Base-by-base conservation (phyloP, 2,888 invertebrate species). In the Dascillus cervinus region DNA sequence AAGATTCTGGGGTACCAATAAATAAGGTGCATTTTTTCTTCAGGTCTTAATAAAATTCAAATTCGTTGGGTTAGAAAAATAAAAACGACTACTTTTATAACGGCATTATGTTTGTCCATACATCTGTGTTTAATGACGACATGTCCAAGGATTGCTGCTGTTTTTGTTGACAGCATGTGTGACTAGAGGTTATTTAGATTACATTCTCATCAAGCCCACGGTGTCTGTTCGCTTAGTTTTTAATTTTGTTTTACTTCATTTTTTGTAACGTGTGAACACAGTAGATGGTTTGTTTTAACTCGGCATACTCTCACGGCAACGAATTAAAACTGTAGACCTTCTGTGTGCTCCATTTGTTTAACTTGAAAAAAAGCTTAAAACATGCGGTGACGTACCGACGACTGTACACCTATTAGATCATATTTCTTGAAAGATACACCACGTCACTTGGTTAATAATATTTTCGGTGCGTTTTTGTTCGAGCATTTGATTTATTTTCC, bases 241-340 rank as follows among this genome's bases (percentile, higher is more conserved):
- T 37, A 4, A 38, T 41, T 41, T 38, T 37, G 30, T 29, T 37
- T 34, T 37, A 24, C 26, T 35, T 29, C 32, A 29, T 36, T 40
- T 26, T 36, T 31, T 40, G 34, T 31, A 29, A 34, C 34, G 33
- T 39, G 39, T 39, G 35, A 39, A 39, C 39, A 39, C 32, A n/a
- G 32, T 26, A 17, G 19, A 26, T 23, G 29, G 39, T 28, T 36
- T 39, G 35, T 39, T 32, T 21, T 24, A 12, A 13, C 25, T 13
- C 15, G 11, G n/a, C 10, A 6, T 11, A 10, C 11, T 23, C 23
- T 23, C 11, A 3, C 10, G 11, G 2, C 9, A 8, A 2, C 11
- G 17, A 17, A 17, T 17, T 17, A 8, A 4, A 8, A 8, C 17
- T 17, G 17, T 17, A 4, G 8, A 6, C 8, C 17, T 17, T 17